Evolutionary conservation across 2,113 vertebrate genomes (phyloP), one percentile per base, ranked within the genome.

Genomic region (Drymodes brunneopygia): DNA sequence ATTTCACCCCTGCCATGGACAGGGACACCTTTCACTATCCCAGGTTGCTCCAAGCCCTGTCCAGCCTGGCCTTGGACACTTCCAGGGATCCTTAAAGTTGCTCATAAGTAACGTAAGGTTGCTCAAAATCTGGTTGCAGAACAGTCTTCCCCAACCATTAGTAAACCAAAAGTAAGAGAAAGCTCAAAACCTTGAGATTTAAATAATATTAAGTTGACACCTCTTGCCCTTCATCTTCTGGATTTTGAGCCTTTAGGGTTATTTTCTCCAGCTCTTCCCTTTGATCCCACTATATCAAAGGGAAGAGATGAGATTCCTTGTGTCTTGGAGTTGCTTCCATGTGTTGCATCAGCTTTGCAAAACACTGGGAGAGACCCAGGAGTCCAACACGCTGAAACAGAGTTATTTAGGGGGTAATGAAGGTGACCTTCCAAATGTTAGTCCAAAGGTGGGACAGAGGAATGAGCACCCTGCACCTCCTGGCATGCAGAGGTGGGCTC

Each of bases 161-260:
- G 38, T 31, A 89, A 92, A 65, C 6, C 19, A 51, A 58, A 85
- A 85, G 16, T 36, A 72, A 35, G 62, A 88, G 42, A 24, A 47
- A 82, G 28, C 78, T 73, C 58, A 61, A 87, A 90, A 42, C 35
- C 54, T 73, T 73, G n/a, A 51, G 27, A 75, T 51, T 86, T 72
- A 67, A 92, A 78, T 42, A 94, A 56, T 4, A 45, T 0, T 2
- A 81, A 69, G 14, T 3, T 44, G 44, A 28, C 14, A 29, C 21
- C 8, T 79, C 57, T 84, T 65, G 20, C 31, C 48, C 48, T 75
- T 82, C 75, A 44, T 36, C 40, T 91, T 79, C 69, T 79, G 48
- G 12, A 33, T 78, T 97, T 84, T 66, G 31, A 95, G 62, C n/a
- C 47, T 91, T 95, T 81, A 61, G 64, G 36, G 90, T 75, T 57